Conservation (phyloP, 2,888 invertebrate genomes). For the Syritta pipiens region DNA sequence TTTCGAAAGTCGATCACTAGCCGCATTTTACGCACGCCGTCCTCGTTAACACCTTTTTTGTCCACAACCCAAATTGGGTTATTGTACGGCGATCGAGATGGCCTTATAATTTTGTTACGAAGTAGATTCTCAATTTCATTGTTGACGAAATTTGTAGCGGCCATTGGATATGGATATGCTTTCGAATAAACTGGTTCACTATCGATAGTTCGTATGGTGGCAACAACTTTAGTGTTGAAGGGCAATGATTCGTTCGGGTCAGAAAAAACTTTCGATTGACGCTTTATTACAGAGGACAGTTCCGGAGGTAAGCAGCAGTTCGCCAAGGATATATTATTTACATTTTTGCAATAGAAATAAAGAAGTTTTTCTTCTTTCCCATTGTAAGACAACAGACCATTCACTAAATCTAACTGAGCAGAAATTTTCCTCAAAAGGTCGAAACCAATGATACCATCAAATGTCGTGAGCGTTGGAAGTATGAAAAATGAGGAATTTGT, state of each 20-base stretch:
- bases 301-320: no score
- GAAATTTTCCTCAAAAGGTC: no score
- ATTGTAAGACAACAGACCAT: conserved; percentile 21
- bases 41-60: conserved; percentile 41
- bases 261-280: conserved; percentile 22
- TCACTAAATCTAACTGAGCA: conserved; percentile 34
- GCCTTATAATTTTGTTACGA: conserved; percentile 23
- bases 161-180: conserved; percentile 56
- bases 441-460: no score
- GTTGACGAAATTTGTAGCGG: conserved; percentile 44
- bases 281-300: background rate
- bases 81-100: conserved; percentile 44
- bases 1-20: conserved; percentile 34
- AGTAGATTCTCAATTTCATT: conserved; percentile 31
- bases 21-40: conserved; percentile 14
- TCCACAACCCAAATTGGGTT: conserved; percentile 38
- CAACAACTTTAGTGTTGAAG: conserved; percentile 1
- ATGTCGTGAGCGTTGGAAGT: no score
- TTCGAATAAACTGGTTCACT: conserved; percentile 34
- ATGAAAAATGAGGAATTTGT: no score
- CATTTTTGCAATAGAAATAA: conserved; percentile 15
- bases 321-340: background rate
- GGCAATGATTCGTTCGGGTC: conserved; percentile 19
- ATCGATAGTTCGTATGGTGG: conserved; percentile 27
- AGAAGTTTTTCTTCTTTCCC: background rate